Evolutionary conservation across 1,140 invertebrate species (phyloP).

Genomic region (Hycleus phaleratus): DNA sequence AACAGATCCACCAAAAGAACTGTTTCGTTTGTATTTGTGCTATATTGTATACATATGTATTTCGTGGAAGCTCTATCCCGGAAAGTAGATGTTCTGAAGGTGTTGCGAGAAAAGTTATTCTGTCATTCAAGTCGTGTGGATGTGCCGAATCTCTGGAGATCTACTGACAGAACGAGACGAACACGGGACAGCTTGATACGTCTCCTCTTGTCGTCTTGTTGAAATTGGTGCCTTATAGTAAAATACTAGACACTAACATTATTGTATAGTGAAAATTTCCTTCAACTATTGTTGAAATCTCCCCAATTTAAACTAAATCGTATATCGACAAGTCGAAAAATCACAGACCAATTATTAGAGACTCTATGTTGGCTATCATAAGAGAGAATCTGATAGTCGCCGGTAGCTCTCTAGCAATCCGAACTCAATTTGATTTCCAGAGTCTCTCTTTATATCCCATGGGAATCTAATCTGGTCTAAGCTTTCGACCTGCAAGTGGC

Average conservation of each 20-base stretch:
- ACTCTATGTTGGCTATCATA: constrained; percentile 10
- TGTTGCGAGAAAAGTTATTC: constrained; percentile 28
- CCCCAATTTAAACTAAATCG: too few relatives aligned
- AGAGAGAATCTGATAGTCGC: constrained; percentile 13
- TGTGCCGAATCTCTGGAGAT: constrained; percentile 23
- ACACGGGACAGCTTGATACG: constrained; percentile 27
- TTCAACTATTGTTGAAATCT: too few relatives aligned
- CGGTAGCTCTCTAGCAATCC: constrained; percentile 26
- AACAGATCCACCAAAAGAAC: not conserved
- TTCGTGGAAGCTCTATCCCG: constrained; percentile 18
- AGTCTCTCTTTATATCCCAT: constrained; percentile 26
- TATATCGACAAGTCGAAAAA: constrained; percentile 1
- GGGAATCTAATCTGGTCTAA: constrained; percentile 39
- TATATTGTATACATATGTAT: not conserved
- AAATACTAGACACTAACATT: too few relatives aligned
- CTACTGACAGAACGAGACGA: constrained; percentile 26
- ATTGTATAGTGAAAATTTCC: too few relatives aligned
- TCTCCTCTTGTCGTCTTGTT: too few relatives aligned
- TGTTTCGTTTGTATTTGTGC: too few relatives aligned
- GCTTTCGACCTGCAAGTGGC: constrained; percentile 36
- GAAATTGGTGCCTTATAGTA: too few relatives aligned
- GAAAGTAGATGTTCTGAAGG: constrained; percentile 22
- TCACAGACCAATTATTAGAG: constrained; percentile 21
- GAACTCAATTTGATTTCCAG: constrained; percentile 41
- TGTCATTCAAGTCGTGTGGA: constrained; percentile 29